Conservation (phyloP, 2,113 vertebrate species). For the Poecilia latipinna region DNA sequence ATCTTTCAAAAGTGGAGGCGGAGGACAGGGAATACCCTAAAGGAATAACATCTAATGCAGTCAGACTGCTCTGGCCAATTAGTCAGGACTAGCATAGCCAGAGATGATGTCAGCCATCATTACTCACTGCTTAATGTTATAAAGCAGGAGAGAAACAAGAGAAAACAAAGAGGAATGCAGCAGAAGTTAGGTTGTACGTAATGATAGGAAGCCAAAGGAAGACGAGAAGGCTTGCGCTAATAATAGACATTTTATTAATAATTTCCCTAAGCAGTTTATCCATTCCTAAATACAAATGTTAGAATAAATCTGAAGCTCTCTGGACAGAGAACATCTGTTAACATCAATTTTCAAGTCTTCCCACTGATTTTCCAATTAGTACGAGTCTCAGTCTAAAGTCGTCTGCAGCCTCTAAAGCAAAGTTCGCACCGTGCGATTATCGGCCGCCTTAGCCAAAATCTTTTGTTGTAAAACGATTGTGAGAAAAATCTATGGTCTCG, state of each 20-base stretch:
- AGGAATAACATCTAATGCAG: conserved; percentile 72
- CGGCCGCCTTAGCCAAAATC: neutral
- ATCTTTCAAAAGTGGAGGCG: conserved; percentile 49
- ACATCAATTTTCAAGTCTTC: neutral
- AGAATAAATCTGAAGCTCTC: neutral
- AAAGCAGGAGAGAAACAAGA: conserved; percentile 51
- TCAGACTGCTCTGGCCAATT: conserved; percentile 69
- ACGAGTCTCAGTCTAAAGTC: neutral
- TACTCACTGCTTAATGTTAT: conserved; percentile 65
- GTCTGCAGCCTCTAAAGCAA: neutral
- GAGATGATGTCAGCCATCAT: conserved; percentile 72
- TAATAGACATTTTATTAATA: conserved; percentile 13
- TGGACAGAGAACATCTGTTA: neutral
- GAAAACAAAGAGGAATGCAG: conserved; percentile 59
- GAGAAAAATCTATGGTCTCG: neutral
- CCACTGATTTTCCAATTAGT: neutral
- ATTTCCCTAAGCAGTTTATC: conserved; percentile 19
- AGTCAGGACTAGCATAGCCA: conserved; percentile 57
- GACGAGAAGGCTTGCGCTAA: conserved; percentile 33
- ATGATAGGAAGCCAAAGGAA: conserved; percentile 37
- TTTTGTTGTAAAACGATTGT: neutral
- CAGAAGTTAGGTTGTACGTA: conserved; percentile 59
- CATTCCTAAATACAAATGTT: neutral
- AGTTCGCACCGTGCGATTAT: neutral
- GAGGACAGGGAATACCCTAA: conserved; percentile 64